Base-by-base conservation (phyloP, 2,797 vertebrate genomes). In the Moxostoma hubbsi region DNA sequence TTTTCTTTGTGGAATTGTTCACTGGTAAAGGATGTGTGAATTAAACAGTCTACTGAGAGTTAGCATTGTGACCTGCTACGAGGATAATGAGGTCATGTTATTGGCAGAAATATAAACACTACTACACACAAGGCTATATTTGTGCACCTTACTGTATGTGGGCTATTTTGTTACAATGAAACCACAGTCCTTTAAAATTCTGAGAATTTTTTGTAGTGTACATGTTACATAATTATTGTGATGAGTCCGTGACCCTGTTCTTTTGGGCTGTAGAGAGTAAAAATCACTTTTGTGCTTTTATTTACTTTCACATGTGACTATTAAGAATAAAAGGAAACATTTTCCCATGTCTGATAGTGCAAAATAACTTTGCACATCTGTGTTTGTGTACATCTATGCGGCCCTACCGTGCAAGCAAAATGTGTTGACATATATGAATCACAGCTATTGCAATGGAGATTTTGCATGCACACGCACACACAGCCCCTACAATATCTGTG, bases 61-160 rank as follows among this genome's bases (percentile, higher is more conserved):
- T 62, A 36, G 54, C 55, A 86, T 75, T 81, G 66, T 79, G 69
- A 57, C 63, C 15, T 46, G 15, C 46, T 43, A 9, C 10, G 9
- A 11, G 13, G 6, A 75, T 81, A 83, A 75, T 74, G 67, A 86
- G 83, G 49, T 88, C 85, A 84, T 70, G n/a, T 57, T 85, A 54
- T 73, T 82, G 10, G 55, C 0, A 8, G 1, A 63, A 24, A 53
- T 55, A n/a, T 78, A 55, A 71, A 78, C 76, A 70, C 36, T 15
- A 36, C 9, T 47, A 18, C 54, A 59, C 64, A 77, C 63, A 77
- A 69, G 46, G 64, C 64, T 81, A 54, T 75, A 55, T 81, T 46
- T 81, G 65, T 11, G 9, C 15, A 53, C 47, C 12, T 75, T 13
- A 0, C 5, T 66, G 5, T 47, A 45, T 67, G 58, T 73, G 59